phyloP scores from a whole-genome alignment of 2,113 vertebrate species.

The Nasalis larvatus region DNA sequence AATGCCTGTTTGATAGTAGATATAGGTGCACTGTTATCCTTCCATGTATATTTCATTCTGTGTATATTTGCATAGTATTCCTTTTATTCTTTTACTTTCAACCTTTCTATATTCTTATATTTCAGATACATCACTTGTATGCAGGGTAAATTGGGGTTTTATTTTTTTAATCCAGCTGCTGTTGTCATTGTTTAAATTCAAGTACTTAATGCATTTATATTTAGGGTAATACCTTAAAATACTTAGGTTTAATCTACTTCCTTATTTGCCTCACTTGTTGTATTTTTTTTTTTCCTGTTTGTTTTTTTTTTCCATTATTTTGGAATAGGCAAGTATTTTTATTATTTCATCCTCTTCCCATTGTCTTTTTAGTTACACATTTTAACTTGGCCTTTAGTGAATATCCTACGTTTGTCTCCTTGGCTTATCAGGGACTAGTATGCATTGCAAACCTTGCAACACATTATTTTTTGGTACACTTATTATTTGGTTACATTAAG shows the following conservation, averaged over 20 bases:
- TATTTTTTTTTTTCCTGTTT: neutral
- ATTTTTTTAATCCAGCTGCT: neutral
- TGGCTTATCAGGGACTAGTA: neutral
- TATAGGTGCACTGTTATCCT: neutral
- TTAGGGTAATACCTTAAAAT: neutral
- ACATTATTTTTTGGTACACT: neutral
- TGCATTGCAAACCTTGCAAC: neutral
- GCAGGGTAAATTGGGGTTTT: neutral
- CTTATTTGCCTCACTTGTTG: neutral
- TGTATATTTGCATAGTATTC: neutral
- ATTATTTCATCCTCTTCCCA: neutral
- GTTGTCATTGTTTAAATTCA: neutral
- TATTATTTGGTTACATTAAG: neutral
- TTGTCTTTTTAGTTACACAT: neutral
- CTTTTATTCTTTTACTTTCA: neutral
- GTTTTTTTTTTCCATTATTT: neutral
- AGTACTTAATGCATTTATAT: neutral
- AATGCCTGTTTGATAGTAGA: neutral
- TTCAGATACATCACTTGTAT: neutral
- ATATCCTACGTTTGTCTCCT: neutral
- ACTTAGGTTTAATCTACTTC: neutral
- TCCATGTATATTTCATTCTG: neutral
- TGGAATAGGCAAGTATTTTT: neutral
- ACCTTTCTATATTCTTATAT: neutral
- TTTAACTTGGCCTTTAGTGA: neutral